Percentiles rank a stretch among this genome's conserved stretches.
Evolutionary conservation across 1,140 invertebrate species (phyloP).

Genomic region (Centruroides sculpturatus): DNA sequence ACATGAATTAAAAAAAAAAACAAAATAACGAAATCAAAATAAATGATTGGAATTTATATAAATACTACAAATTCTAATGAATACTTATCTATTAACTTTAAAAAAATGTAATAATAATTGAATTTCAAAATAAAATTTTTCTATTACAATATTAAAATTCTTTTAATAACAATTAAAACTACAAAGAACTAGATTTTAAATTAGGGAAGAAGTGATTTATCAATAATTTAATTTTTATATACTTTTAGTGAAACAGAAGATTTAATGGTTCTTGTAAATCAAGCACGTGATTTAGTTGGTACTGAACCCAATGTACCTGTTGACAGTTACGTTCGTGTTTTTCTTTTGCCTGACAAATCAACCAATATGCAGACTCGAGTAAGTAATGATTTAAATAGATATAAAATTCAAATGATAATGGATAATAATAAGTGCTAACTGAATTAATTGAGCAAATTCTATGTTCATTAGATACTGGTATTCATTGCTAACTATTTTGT

Average conservation of each 20-base stretch:
- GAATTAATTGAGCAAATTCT: not conserved
- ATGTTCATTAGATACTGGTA: not conserved
- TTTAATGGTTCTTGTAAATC: slow-evolving; percentile 53
- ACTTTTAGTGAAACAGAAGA: slow-evolving; percentile 47
- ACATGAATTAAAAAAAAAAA: no score
- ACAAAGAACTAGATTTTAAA: no score
- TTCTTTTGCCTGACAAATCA: slow-evolving; percentile 52
- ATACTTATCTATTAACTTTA: no score
- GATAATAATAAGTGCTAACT: not conserved
- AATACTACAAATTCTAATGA: no score
- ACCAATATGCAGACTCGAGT: slow-evolving; percentile 57
- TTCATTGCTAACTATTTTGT: slow-evolving; percentile 12
- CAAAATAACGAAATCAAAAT: no score
- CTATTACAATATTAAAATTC: no score
- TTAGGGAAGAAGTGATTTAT: no score
- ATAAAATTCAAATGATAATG: not conserved
- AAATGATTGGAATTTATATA: no score
- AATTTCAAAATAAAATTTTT: no score
- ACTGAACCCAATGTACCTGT: slow-evolving; percentile 40
- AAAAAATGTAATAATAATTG: no score
- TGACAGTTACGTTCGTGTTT: slow-evolving; percentile 59
- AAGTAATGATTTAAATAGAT: slow-evolving; percentile 10
- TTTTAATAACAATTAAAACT: no score
- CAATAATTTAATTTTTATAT: no score
- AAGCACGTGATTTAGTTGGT: slow-evolving; percentile 53